Conservation (phyloP, 37 sponge, comb jelly and placozoan genomes). For the Beroe ovata region DNA sequence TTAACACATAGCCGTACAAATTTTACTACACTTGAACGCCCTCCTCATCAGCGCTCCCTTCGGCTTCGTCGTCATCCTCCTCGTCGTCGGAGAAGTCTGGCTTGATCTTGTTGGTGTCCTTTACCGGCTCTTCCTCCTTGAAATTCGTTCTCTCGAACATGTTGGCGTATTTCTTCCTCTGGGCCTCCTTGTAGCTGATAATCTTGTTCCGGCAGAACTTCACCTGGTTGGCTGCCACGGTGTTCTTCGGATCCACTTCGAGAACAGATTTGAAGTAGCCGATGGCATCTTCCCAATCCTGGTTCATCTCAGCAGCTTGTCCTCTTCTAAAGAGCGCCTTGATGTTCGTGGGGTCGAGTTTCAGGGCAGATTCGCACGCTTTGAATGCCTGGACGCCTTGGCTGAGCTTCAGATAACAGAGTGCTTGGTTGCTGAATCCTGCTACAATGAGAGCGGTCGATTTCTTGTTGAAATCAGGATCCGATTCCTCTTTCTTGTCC, state of each 20-base stretch:
- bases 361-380: conserved; percentile 77
- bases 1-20: not conserved
- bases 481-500: conserved; percentile 66
- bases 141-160: conserved; percentile 77
- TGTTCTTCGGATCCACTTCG: conserved; percentile 83
- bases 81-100: conserved; percentile 61
- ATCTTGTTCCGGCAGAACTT: conserved; percentile 68
- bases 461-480: conserved; percentile 66
- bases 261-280: conserved; percentile 79
- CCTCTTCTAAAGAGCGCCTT: conserved; percentile 92
- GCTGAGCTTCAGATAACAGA: conserved; percentile 77
- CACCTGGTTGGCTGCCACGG: conserved; percentile 71
- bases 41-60: not conserved
- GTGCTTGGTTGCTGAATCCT: conserved; percentile 74
- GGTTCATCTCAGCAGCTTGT: conserved; percentile 75
- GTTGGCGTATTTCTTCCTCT: conserved; percentile 79
- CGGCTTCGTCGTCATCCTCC: conserved; percentile 27
- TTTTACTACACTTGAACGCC: not conserved
- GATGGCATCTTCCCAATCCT: conserved; percentile 83
- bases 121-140: conserved; percentile 46
- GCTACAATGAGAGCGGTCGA: conserved; percentile 18
- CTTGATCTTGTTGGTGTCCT: conserved; percentile 12
- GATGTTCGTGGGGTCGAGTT: conserved; percentile 75
- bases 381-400: conserved; percentile 69
- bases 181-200: conserved; percentile 70